Evolutionary conservation across 1,140 invertebrate species (phyloP), one percentile per base, ranked within the genome.

Genomic region (Micrasema minimum): DNA sequence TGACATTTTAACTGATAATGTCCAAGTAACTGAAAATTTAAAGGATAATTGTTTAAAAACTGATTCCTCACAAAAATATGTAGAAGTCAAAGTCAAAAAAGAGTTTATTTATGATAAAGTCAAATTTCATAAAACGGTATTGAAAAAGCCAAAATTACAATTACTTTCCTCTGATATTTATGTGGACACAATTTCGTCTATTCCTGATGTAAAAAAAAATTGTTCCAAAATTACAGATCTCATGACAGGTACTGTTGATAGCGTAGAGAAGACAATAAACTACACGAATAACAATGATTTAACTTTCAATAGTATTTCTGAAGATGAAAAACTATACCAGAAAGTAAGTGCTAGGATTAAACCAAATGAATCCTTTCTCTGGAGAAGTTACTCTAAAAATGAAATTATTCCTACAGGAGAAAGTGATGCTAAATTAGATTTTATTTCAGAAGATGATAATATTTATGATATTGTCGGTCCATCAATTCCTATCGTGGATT

Each of bases 291-390:
- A 22, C 20, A 38, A 37, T 48, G 61, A 65, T 37, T 48, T 14
- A 5, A 38, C 68, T 45, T 14, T 22, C 11, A 12, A 61, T 14
- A 38, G 14, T 22, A 16, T 55, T 38, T 35, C 53, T 51, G 75
- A 77, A 73, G 75, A 80, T 37, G 65, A 74, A 53, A 78, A 77
- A 69, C 43, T 62, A 18, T 78, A 77, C 64, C 77, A 81, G 77
- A 79, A 81, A 18, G 74, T 83, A 4, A 79, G 76, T 67, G 69
- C 79, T 14, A 76, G 74, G 66, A 81, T 84, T 48, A 82, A 81
- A 20, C 83, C 83, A 0, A 85, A 85, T 71, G 80, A 83, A 71
- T 85, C 83, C 20, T 85, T 85, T 79, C 72, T 85, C 11, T 85
- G 83, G 83, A 75, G 83, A 16, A 77, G 81, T 16, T 64, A 74